phyloP scores from a whole-genome alignment of 2,888 invertebrate species.

The Netelia inedita region DNA sequence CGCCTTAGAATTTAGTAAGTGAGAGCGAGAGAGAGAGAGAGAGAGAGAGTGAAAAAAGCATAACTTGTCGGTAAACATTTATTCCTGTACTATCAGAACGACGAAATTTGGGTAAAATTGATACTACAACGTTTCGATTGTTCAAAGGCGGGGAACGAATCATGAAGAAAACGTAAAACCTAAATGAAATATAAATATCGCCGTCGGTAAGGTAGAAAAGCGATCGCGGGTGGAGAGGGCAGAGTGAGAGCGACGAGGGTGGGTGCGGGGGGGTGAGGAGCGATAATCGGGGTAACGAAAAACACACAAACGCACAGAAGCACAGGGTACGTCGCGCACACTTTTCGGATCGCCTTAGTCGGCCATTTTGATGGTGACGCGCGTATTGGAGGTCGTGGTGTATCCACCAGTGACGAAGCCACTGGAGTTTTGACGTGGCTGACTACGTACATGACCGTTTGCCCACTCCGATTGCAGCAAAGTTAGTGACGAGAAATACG shows the following conservation, averaged over 20 bases:
- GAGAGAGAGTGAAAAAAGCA: too few species aligned
- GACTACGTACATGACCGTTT: slow-evolving; percentile 95
- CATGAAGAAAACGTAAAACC: background rate
- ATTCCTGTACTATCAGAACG: too few species aligned
- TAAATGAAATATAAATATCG: background rate
- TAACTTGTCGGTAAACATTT: too few species aligned
- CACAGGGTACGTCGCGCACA: background rate
- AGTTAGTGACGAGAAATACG: slow-evolving; percentile 98
- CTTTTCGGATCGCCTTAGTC: slow-evolving; percentile 70
- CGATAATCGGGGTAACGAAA: slow-evolving; percentile 20
- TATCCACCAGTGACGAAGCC: slow-evolving; percentile 92
- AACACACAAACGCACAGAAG: slow-evolving; percentile 17
- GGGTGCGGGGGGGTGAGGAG: background rate
- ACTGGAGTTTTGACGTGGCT: slow-evolving; percentile 96
- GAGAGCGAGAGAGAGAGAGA: background rate
- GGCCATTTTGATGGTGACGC: slow-evolving; percentile 92
- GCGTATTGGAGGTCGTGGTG: slow-evolving; percentile 90
- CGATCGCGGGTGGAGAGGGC: background rate
- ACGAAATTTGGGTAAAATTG: too few species aligned
- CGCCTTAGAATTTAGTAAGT: background rate
- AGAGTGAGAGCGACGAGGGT: slow-evolving; percentile 3
- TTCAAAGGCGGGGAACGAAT: too few species aligned
- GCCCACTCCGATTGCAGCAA: slow-evolving; percentile 97
- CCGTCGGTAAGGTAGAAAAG: background rate
- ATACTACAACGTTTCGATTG: too few species aligned